A percentile compares a stretch with the other conserved stretches of the same genome.
These are phyloP conservation scores for Heterochromis multidens DNA, from an alignment of 2,113 vertebrate species.

Conservation along the genomic window DNA sequence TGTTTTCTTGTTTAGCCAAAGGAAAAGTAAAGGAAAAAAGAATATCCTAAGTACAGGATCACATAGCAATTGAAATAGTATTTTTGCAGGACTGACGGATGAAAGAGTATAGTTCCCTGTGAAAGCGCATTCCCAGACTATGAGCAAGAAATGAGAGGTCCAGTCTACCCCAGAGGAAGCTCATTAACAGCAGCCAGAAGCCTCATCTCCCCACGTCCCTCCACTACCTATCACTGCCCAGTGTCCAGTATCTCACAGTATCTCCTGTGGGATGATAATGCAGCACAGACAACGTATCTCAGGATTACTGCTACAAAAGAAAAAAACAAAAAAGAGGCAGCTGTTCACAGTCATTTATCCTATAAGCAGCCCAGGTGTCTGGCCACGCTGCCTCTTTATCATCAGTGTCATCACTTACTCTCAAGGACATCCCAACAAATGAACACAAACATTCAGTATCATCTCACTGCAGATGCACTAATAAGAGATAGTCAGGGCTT, in stretches of 20 bases:
- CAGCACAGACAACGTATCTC: slow-evolving; percentile 5
- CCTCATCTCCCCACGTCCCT: slow-evolving; percentile 6
- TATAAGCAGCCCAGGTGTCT: slow-evolving; percentile 48
- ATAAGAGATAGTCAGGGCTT: slow-evolving; percentile 1
- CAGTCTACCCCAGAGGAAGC: slow-evolving; percentile 30
- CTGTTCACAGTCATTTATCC: slow-evolving; percentile 22
- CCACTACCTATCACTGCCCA: slow-evolving; percentile 23
- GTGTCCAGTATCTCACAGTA: neutral
- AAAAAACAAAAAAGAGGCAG: slow-evolving; percentile 26
- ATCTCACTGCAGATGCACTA: slow-evolving; percentile 28
- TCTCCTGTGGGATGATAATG: slow-evolving; percentile 24
- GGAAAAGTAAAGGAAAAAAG: neutral
- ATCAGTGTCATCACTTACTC: slow-evolving; percentile 23
- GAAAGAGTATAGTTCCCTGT: slow-evolving; percentile 36
- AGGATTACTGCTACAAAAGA: neutral
- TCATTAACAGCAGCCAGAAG: slow-evolving; percentile 45
- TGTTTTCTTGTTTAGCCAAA: neutral
- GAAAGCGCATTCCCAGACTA: slow-evolving; percentile 67
- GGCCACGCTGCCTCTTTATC: slow-evolving; percentile 7
- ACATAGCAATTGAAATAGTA: neutral
- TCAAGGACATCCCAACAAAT: slow-evolving; percentile 33
- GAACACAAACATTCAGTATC: slow-evolving; percentile 28
- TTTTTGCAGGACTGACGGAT: slow-evolving; percentile 36
- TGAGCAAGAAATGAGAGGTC: slow-evolving; percentile 53
- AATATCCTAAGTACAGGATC: neutral